phyloP scores from a whole-genome alignment of 2,113 vertebrate species.

The Lycaon pictus region DNA sequence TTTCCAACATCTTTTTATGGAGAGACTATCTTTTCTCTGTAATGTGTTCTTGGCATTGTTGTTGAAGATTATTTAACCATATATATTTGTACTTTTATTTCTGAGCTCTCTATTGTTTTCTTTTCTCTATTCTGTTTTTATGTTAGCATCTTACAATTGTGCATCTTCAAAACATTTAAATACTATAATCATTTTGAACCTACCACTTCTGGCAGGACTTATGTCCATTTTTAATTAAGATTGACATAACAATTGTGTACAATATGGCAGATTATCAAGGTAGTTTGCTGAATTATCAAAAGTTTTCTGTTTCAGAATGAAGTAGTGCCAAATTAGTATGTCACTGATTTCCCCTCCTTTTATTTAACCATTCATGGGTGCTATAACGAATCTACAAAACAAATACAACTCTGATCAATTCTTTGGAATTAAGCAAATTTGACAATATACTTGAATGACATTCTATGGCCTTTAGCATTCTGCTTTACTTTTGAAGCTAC shows the following conservation, averaged over 20 bases:
- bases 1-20: neutral
- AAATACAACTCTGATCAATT: constrained; percentile 60
- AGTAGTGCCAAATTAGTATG: constrained; percentile 79
- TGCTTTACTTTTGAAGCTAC: constrained; percentile 66
- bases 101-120: neutral
- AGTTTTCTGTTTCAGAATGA: constrained; percentile 76
- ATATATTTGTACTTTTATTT: neutral
- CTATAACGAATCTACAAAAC: neutral
- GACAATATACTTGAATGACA: constrained; percentile 64
- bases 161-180: constrained; percentile 64
- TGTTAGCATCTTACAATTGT: constrained; percentile 11
- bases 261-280: constrained; percentile 79
- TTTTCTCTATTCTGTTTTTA: neutral
- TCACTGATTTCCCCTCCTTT: constrained; percentile 72
- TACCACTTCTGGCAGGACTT: constrained; percentile 58
- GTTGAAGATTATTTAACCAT: neutral
- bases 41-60: neutral
- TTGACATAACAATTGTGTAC: constrained; percentile 77
- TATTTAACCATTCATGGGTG: constrained; percentile 61
- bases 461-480: constrained; percentile 40
- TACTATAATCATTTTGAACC: constrained; percentile 68
- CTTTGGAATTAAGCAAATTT: constrained; percentile 65
- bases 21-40: neutral
- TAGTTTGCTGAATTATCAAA: constrained; percentile 83
- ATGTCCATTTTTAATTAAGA: constrained; percentile 83